These are phyloP conservation scores for Amphiduros pacificus DNA, from an alignment of 2,888 invertebrate species.

Conservation along the genomic window DNA sequence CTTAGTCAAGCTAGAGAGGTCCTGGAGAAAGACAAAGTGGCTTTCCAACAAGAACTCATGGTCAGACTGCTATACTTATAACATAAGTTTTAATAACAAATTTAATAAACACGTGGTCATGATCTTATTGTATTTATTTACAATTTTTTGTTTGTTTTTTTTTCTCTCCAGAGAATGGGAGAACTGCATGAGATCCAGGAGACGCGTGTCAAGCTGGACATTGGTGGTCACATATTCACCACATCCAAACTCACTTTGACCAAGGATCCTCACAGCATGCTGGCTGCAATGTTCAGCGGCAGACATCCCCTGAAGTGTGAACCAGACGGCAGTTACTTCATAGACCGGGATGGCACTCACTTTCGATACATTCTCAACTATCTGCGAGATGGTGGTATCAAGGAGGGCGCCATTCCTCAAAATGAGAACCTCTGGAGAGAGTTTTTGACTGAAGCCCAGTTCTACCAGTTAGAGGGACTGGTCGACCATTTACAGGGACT, in stretches of 20 bases:
- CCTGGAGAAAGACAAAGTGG: slow-evolving; percentile 38
- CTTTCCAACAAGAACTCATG: slow-evolving; percentile 43
- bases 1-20: slow-evolving; percentile 32
- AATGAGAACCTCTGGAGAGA: slow-evolving; percentile 30
- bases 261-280: slow-evolving; percentile 32
- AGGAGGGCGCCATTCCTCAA: slow-evolving; percentile 25
- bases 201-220: slow-evolving; percentile 34
- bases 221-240: slow-evolving; percentile 36
- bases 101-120: too few species aligned
- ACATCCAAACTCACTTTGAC: slow-evolving; percentile 38
- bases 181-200: slow-evolving; percentile 33
- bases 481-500: slow-evolving; percentile 9
- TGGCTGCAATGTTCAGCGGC: slow-evolving; percentile 41
- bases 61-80: too few species aligned
- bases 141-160: too few species aligned
- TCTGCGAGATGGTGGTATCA: slow-evolving; percentile 47
- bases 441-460: slow-evolving; percentile 37
- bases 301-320: slow-evolving; percentile 33
- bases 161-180: too few species aligned
- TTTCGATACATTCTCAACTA: slow-evolving; percentile 50
- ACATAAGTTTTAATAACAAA: too few species aligned
- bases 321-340: slow-evolving; percentile 38
- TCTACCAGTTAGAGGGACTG: slow-evolving; percentile 32
- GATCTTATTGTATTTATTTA: too few species aligned
- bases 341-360: slow-evolving; percentile 42